Conservation (phyloP, 2,797 vertebrate genomes). For the Melanogrammus aeglefinus region DNA sequence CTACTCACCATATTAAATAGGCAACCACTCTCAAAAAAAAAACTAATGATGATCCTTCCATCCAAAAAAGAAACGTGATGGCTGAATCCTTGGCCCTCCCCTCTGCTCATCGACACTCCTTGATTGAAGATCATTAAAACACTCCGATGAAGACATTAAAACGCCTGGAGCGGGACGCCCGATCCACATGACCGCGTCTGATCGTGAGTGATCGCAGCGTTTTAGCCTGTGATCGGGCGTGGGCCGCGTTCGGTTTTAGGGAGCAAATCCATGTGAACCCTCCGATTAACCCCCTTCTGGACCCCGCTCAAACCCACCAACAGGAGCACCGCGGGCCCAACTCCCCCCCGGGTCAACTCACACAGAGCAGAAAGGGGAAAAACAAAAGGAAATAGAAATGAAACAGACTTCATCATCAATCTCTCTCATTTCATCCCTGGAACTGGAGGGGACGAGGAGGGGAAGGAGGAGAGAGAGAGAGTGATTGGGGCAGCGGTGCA, state of each 20-base stretch:
- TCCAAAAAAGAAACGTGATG: too few relatives aligned
- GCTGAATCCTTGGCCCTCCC: too few relatives aligned
- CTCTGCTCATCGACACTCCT: too few relatives aligned
- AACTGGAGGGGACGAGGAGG: slow-evolving; percentile 10
- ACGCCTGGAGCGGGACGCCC: slow-evolving; percentile 22
- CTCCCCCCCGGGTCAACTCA: slow-evolving; percentile 12
- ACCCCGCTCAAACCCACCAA: slow-evolving; percentile 28
- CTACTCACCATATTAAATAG: neutral
- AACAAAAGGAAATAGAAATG: slow-evolving; percentile 2
- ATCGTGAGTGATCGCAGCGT: slow-evolving; percentile 5
- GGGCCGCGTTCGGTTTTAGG: slow-evolving; percentile 25
- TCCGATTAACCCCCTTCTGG: slow-evolving; percentile 33
- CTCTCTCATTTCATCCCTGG: slow-evolving; percentile 34
- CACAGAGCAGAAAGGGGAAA: slow-evolving; percentile 8
- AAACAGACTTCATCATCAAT: slow-evolving; percentile 16
- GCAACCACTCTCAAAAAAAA: slow-evolving; percentile 27
- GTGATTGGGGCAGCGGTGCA: slow-evolving; percentile 37
- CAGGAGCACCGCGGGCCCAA: slow-evolving; percentile 21
- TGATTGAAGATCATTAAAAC: too few relatives aligned
- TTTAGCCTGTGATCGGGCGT: slow-evolving; percentile 13
- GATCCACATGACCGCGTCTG: slow-evolving; percentile 15
- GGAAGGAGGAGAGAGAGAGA: neutral
- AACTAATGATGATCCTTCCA: slow-evolving; percentile 2
- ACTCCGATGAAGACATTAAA: slow-evolving; percentile 21
- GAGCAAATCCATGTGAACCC: slow-evolving; percentile 27